phyloP scores from a whole-genome alignment of 2,113 vertebrate genomes.

The Naja naja region DNA sequence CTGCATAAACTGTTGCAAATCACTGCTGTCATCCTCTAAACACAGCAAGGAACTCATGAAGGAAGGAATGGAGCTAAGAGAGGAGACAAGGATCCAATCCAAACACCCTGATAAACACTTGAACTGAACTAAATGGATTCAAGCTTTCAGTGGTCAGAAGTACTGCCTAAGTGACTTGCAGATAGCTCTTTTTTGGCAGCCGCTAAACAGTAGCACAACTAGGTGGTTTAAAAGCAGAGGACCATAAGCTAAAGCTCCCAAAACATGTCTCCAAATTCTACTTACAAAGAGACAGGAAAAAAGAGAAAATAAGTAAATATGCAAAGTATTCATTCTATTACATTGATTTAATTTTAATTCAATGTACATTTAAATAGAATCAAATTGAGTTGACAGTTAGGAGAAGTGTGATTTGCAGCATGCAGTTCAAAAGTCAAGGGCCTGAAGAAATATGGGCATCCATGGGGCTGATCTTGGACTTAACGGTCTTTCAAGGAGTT shows the following conservation, averaged over 20 bases:
- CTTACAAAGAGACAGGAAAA: neutral
- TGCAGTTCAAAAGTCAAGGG: neutral
- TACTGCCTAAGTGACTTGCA: neutral
- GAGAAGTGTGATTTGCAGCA: neutral
- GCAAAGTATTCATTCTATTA: neutral
- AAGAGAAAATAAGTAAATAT: neutral
- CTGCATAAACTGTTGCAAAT: conserved; percentile 9
- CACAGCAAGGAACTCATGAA: neutral
- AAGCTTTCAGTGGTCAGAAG: neutral
- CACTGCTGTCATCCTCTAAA: conserved; percentile 17
- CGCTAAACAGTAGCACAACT: neutral
- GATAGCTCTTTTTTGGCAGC: neutral
- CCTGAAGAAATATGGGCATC: neutral
- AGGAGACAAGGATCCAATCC: neutral
- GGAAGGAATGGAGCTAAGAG: neutral
- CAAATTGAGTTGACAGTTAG: neutral
- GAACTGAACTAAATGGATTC: conserved; percentile 4
- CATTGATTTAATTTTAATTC: neutral
- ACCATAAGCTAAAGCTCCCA: neutral
- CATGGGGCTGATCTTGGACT: neutral
- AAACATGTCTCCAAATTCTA: neutral
- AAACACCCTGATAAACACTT: neutral
- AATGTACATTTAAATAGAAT: neutral
- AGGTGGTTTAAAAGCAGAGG: neutral
- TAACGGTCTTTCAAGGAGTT: neutral